Conservation (phyloP, 1,140 invertebrate genomes). For the Drosophila novamexicana region DNA sequence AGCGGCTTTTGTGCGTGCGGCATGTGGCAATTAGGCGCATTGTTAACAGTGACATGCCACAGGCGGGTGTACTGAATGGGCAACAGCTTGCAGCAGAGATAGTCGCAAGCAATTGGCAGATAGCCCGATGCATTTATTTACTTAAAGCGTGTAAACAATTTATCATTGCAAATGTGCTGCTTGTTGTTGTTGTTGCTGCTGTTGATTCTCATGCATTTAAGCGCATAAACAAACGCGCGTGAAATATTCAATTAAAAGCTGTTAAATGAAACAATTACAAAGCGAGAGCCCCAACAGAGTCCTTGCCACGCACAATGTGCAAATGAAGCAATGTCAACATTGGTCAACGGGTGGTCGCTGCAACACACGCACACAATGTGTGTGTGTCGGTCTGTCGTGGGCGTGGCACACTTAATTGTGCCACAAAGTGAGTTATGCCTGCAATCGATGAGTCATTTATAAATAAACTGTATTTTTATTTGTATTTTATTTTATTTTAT, state of each 20-base stretch:
- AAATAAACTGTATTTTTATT: constrained; percentile 5
- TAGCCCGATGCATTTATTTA: constrained; percentile 67
- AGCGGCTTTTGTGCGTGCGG: neutral
- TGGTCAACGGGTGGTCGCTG: constrained; percentile 27
- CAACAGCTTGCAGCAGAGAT: constrained; percentile 7
- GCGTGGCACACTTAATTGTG: constrained; percentile 64
- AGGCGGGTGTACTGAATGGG: neutral
- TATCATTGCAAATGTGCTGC: constrained; percentile 43
- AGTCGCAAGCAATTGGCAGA: constrained; percentile 2
- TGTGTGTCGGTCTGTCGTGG: neutral
- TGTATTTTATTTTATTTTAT: constrained; percentile 22
- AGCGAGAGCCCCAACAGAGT: constrained; percentile 18
- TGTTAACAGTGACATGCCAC: constrained; percentile 24
- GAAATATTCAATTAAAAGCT: constrained; percentile 79
- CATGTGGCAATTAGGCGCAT: constrained; percentile 14
- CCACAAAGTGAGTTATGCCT: constrained; percentile 70
- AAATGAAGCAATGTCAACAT: constrained; percentile 70
- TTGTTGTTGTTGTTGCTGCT: constrained; percentile 18
- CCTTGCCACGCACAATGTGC: constrained; percentile 32
- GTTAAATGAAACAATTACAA: constrained; percentile 77
- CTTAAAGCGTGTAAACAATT: constrained; percentile 76
- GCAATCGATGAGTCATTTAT: constrained; percentile 56
- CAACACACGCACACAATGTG: constrained; percentile 11
- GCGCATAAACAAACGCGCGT: constrained; percentile 54
- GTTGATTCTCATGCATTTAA: constrained; percentile 36